phyloP scores from a whole-genome alignment of 1,140 invertebrate genomes.

The Caenorhabditis briggsae region DNA sequence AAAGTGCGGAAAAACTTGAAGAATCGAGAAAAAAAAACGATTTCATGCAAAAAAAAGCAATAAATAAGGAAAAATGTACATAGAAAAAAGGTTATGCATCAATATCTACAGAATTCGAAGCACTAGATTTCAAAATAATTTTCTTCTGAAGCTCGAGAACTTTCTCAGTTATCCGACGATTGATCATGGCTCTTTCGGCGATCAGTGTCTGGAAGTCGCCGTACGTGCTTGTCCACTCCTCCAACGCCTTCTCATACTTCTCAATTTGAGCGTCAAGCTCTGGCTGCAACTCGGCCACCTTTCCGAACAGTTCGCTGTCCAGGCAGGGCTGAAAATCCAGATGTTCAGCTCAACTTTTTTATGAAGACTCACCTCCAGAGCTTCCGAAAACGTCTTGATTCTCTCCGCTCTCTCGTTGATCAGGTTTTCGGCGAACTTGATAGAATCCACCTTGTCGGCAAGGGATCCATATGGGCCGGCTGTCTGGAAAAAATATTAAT shows the following conservation, averaged over 20 bases:
- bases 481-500: background rate
- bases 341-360: too few species aligned
- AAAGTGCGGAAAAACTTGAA: too few species aligned
- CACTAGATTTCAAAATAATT: background rate
- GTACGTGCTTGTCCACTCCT: constrained; percentile 13
- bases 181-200: constrained; percentile 9
- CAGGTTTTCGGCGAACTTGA: background rate
- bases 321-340: constrained; percentile 46
- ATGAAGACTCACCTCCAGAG: background rate
- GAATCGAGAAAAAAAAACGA: too few species aligned
- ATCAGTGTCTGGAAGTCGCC: background rate
- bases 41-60: too few species aligned
- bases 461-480: constrained; percentile 17
- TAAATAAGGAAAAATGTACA: too few species aligned
- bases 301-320: background rate
- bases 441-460: background rate
- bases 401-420: background rate
- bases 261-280: constrained; percentile 26
- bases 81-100: too few species aligned
- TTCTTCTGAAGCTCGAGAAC: constrained; percentile 11
- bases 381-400: constrained; percentile 11
- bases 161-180: background rate
- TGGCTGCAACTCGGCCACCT: constrained; percentile 13
- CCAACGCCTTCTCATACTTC: constrained; percentile 31
- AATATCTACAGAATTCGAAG: too few species aligned